phyloP scores from a whole-genome alignment of 1,140 invertebrate species.

The Diuraphis noxia region DNA sequence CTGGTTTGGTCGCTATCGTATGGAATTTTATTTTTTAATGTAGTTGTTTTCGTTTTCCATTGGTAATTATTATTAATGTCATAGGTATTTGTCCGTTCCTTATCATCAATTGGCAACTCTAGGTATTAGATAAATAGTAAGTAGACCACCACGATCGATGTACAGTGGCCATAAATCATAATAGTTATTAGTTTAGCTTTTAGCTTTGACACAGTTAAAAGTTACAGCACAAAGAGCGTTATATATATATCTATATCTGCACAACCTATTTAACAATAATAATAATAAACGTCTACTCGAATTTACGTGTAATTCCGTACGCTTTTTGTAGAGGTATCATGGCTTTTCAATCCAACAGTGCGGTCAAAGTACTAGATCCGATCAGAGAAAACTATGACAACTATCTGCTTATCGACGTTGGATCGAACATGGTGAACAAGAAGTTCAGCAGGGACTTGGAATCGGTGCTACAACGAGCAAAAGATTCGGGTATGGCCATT shows the following conservation, averaged over 20 bases:
- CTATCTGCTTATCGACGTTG: slow-evolving; percentile 89
- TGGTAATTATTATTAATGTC: neutral
- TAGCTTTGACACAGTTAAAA: neutral
- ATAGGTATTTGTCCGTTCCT: neutral
- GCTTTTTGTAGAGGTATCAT: neutral
- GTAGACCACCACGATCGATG: neutral
- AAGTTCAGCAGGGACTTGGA: slow-evolving; percentile 91
- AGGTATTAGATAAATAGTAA: neutral
- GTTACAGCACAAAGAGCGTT: neutral
- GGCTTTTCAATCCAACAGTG: slow-evolving; percentile 8
- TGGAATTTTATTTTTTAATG: neutral
- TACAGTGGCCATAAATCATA: neutral
- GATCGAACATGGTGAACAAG: slow-evolving; percentile 93
- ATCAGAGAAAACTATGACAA: slow-evolving; percentile 70
- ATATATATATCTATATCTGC: neutral
- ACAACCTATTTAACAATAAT: neutral
- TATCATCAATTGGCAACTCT: neutral
- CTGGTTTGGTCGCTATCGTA: neutral
- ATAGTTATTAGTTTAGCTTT: no score
- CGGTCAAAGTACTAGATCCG: neutral
- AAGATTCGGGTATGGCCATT: slow-evolving; percentile 77
- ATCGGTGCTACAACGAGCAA: slow-evolving; percentile 87
- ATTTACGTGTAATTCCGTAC: neutral
- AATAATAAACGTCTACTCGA: neutral
- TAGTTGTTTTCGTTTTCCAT: neutral